phyloP scores from a whole-genome alignment of 2,113 vertebrate genomes.

The Gallinago media region DNA sequence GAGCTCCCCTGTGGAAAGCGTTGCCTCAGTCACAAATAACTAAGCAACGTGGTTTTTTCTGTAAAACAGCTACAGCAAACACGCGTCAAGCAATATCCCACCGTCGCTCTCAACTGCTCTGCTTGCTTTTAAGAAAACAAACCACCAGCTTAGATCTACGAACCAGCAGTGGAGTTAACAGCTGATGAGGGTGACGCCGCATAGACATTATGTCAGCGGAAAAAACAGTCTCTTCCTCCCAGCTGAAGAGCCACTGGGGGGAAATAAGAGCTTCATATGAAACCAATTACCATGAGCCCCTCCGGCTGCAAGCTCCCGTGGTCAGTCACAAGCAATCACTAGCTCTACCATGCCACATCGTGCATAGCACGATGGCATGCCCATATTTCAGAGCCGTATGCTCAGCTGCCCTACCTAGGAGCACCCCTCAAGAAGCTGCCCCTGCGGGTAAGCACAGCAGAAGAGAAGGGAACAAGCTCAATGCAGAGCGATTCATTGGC shows the following conservation, averaged over 20 bases:
- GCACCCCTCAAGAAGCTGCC: neutral
- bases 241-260: neutral
- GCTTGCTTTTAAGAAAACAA: neutral
- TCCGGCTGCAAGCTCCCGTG: neutral
- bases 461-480: neutral
- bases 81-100: neutral
- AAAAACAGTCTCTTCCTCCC: neutral
- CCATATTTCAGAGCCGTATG: rapidly evolving
- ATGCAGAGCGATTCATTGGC: neutral
- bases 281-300: neutral
- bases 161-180: neutral
- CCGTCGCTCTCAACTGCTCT: neutral
- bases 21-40: neutral
- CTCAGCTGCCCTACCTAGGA: no score
- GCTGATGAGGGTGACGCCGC: neutral
- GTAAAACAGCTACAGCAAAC: neutral
- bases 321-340: neutral
- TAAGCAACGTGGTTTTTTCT: neutral
- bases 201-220: neutral
- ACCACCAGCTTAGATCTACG: neutral
- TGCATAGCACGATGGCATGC: neutral
- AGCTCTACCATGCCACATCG: neutral
- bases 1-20: neutral
- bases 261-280: neutral
- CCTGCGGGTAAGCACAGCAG: neutral